These are phyloP conservation scores for Gerris lacustris DNA, from an alignment of 2,888 invertebrate species.

Conservation along the genomic window DNA sequence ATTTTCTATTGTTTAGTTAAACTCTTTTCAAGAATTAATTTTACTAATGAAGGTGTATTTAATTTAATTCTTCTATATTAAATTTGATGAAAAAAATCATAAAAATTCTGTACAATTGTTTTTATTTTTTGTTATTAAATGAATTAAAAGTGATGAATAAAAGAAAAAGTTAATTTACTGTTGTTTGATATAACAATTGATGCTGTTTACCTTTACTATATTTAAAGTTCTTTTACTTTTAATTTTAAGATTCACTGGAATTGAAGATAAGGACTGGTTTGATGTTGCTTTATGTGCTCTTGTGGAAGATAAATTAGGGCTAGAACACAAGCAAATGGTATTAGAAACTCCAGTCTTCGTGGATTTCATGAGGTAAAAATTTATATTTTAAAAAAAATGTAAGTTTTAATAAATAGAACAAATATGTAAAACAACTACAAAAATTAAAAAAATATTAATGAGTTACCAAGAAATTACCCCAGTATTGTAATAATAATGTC, in stretches of 20 bases:
- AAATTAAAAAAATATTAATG: conserved; percentile 2
- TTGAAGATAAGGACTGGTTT: conserved; percentile 77
- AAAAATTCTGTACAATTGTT: too few relatives aligned
- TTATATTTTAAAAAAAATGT: not conserved
- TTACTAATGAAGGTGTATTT: too few relatives aligned
- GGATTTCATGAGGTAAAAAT: conserved; percentile 74
- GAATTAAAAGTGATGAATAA: too few relatives aligned
- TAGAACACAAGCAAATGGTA: conserved; percentile 60
- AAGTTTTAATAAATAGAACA: conserved; percentile 2
- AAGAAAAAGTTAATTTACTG: too few relatives aligned
- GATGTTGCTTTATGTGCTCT: conserved; percentile 57
- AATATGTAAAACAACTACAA: not conserved
- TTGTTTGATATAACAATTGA: too few relatives aligned
- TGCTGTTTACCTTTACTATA: too few relatives aligned
- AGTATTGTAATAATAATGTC: not conserved
- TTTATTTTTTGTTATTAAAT: too few relatives aligned
- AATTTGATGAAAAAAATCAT: too few relatives aligned
- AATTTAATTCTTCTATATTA: too few relatives aligned
- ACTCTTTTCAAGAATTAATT: too few relatives aligned
- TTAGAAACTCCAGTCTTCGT: conserved; percentile 73
- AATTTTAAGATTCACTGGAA: conserved; percentile 52
- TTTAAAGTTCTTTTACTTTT: too few relatives aligned
- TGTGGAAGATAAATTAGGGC: conserved; percentile 58
- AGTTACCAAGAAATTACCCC: conserved; percentile 3
- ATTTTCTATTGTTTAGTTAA: too few relatives aligned